Evolutionary conservation across 1,140 invertebrate species (phyloP).

Genomic region (Polypedilum vanderplanki): DNA sequence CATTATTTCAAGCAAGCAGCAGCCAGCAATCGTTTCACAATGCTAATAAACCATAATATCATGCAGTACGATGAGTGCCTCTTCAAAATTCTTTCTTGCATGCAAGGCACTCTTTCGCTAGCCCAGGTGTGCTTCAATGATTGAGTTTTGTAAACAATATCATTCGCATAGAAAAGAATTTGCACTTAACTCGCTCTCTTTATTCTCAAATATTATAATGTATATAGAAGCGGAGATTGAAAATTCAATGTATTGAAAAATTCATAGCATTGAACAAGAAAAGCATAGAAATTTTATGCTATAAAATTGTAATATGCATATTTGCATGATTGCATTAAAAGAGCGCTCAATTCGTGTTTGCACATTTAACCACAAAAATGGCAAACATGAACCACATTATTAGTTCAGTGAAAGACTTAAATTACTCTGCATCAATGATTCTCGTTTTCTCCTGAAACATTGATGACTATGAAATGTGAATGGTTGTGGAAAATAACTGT

Average conservation of each 20-base stretch:
- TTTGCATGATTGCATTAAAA: constrained; percentile 11
- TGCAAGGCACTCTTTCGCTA: neutral
- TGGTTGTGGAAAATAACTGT: too few species aligned
- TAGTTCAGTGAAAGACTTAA: neutral
- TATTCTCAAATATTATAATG: too few species aligned
- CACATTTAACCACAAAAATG: neutral
- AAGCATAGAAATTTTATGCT: neutral
- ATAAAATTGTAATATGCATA: neutral
- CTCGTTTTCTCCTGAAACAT: neutral
- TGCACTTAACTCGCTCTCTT: too few species aligned
- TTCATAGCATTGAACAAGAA: neutral
- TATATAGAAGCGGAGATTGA: neutral
- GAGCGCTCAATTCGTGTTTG: neutral
- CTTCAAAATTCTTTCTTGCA: neutral
- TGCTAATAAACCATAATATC: neutral
- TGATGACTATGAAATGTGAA: too few species aligned
- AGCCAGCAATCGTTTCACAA: neutral
- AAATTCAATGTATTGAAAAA: constrained; percentile 13
- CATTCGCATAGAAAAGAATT: too few species aligned
- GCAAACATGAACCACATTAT: constrained; percentile 4
- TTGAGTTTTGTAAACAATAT: too few species aligned
- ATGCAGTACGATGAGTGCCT: neutral
- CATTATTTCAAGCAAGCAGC: neutral
- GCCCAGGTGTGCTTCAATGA: neutral
- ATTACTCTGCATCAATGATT: constrained; percentile 9